Evolutionary conservation across 2,888 invertebrate species (phyloP).

Genomic region (Cybosia mesomella): DNA sequence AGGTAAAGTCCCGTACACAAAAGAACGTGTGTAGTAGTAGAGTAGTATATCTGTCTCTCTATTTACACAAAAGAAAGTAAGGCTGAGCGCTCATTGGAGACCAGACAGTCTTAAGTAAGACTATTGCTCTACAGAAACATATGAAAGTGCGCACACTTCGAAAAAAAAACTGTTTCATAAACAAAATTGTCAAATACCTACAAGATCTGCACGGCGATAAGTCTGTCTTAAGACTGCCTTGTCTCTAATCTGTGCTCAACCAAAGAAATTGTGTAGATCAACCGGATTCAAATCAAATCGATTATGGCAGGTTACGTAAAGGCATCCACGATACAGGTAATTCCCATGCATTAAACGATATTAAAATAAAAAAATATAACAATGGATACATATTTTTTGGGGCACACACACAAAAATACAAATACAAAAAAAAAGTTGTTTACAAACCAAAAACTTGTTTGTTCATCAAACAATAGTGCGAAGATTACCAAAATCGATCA

Average conservation of each 20-base stretch:
- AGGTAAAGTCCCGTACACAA: background rate
- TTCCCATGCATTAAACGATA: conserved; percentile 1
- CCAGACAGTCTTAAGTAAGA: too few relatives aligned
- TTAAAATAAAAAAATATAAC: conserved; percentile 10
- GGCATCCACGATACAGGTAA: conserved; percentile 11
- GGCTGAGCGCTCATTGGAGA: too few relatives aligned
- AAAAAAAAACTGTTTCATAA: too few relatives aligned
- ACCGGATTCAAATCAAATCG: background rate
- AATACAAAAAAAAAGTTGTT: conserved; percentile 59
- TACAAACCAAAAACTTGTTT: conserved; percentile 69
- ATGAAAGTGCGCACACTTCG: too few relatives aligned
- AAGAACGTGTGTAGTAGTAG: background rate
- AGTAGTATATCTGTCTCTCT: background rate
- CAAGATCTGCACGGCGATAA: too few relatives aligned
- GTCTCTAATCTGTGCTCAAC: too few relatives aligned
- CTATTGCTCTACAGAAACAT: too few relatives aligned
- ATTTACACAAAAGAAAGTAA: too few relatives aligned
- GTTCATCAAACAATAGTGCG: conserved; percentile 59
- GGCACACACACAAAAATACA: conserved; percentile 14
- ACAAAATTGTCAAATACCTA: too few relatives aligned
- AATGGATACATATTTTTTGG: conserved; percentile 16
- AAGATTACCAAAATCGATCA: conserved; percentile 62
- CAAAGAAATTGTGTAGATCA: background rate
- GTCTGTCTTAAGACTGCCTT: too few relatives aligned
- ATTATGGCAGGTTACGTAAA: conserved; percentile 6